These are phyloP conservation scores for Exephanes ischioxanthus DNA, from an alignment of 2,888 invertebrate species.

Conservation along the genomic window DNA sequence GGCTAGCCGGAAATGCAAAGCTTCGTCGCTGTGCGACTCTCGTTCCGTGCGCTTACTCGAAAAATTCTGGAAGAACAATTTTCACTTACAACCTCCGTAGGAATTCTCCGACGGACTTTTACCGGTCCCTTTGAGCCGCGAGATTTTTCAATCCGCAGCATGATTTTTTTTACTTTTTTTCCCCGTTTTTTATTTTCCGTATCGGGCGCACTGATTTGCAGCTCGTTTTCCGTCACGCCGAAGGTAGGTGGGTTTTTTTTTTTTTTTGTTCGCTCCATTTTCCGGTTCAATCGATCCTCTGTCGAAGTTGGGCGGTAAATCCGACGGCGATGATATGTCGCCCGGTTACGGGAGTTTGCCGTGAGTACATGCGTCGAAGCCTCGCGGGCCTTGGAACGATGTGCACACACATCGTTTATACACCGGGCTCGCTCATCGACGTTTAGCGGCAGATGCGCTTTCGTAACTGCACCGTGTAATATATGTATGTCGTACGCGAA, in stretches of 20 bases:
- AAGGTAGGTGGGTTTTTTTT: background rate
- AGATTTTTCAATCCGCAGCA: constrained; percentile 20
- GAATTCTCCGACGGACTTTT: constrained; percentile 35
- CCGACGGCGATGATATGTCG: background rate
- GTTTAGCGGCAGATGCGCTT: constrained; percentile 49
- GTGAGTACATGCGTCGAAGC: background rate
- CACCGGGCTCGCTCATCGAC: background rate
- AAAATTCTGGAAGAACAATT: constrained; percentile 60
- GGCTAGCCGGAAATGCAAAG: constrained; percentile 38
- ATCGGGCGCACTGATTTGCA: background rate
- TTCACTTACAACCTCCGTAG: constrained; percentile 48
- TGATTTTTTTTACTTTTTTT: background rate
- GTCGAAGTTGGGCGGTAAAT: background rate
- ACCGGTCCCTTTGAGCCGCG: constrained; percentile 13
- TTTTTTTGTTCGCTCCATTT: background rate
- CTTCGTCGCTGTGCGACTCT: constrained; percentile 14
- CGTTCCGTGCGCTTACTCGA: constrained; percentile 16
- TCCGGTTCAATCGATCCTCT: background rate
- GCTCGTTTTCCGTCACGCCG: background rate
- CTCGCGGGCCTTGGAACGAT: background rate
- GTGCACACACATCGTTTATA: constrained; percentile 14
- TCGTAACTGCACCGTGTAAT: constrained; percentile 43
- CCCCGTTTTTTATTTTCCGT: background rate
- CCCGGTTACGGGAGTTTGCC: background rate
- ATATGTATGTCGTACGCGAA: constrained; percentile 30